Evolutionary conservation across 2,113 vertebrate genomes (phyloP).

Genomic region (Oxygymnocypris stewartii): DNA sequence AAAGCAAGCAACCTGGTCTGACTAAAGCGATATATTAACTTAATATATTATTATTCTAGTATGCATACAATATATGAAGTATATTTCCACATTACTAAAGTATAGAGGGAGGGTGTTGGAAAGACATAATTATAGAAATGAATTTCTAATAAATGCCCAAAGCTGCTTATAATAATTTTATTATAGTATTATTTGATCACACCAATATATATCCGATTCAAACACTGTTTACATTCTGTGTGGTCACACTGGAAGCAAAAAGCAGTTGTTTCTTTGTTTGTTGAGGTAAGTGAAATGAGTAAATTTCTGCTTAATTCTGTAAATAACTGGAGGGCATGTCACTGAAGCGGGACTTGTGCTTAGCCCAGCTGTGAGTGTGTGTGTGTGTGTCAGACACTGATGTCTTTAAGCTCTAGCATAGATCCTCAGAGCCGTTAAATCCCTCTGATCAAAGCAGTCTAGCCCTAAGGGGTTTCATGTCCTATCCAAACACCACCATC

Average conservation of each 20-base stretch:
- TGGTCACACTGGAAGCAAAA: neutral
- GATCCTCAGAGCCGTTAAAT: conserved; percentile 17
- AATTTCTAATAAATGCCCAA: too few relatives aligned
- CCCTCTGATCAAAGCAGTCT: conserved; percentile 43
- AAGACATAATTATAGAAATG: neutral
- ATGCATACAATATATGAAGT: neutral
- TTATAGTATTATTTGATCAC: neutral
- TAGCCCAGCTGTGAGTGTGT: conserved; percentile 16
- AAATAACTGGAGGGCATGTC: conserved; percentile 25
- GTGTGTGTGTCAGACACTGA: conserved; percentile 22
- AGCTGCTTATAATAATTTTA: neutral
- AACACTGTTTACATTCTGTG: neutral
- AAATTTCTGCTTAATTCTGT: neutral
- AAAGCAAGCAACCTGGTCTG: neutral
- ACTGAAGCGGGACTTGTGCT: conserved; percentile 11
- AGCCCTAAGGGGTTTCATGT: conserved; percentile 28
- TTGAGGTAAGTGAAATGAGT: neutral
- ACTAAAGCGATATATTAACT: neutral
- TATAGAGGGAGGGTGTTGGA: neutral
- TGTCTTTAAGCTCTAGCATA: conserved; percentile 33
- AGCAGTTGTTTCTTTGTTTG: neutral
- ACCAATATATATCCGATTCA: neutral
- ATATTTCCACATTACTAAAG: neutral
- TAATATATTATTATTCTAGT: too few relatives aligned
- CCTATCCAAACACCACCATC: conserved; percentile 19